phyloP scores from a whole-genome alignment of 2,797 vertebrate species.

The Melanotaenia trifasciata region DNA sequence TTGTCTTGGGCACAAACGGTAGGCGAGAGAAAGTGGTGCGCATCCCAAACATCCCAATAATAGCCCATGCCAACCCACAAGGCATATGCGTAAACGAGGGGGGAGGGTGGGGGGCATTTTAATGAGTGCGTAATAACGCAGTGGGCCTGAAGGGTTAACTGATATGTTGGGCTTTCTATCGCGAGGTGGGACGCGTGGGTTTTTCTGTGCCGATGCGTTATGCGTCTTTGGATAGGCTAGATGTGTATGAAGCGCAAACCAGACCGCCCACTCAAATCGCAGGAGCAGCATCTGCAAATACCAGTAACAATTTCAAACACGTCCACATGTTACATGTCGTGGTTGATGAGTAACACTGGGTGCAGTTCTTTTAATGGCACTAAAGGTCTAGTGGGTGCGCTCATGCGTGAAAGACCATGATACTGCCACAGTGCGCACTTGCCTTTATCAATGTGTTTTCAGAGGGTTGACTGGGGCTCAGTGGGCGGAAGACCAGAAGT shows the following conservation, averaged over 20 bases:
- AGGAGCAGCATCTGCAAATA: conserved; percentile 61
- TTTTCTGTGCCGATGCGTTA: conserved; percentile 59
- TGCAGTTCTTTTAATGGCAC: conserved; percentile 54
- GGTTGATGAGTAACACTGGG: conserved; percentile 51
- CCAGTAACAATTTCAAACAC: conserved; percentile 45
- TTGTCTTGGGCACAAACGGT: conserved; percentile 88
- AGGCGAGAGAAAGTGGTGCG: conserved; percentile 52
- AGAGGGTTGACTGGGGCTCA: conserved; percentile 32
- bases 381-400: conserved; percentile 74
- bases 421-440: conserved; percentile 21
- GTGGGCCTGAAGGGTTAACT: conserved; percentile 78
- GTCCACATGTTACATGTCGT: conserved; percentile 47
- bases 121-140: conserved; percentile 75
- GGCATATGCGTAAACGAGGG: conserved; percentile 70
- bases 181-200: conserved; percentile 82
- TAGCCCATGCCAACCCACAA: conserved; percentile 65
- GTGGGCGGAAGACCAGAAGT: conserved; percentile 21
- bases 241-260: conserved; percentile 69
- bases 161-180: conserved; percentile 70
- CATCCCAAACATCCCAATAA: conserved; percentile 65
- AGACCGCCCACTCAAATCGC: conserved; percentile 71
- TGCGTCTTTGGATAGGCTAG: conserved; percentile 79
- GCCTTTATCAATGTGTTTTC: conserved; percentile 48
- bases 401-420: conserved; percentile 52
- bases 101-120: conserved; percentile 45